These are phyloP conservation scores for Cerastoderma edule DNA, from an alignment of 2,888 invertebrate species.

Conservation along the genomic window DNA sequence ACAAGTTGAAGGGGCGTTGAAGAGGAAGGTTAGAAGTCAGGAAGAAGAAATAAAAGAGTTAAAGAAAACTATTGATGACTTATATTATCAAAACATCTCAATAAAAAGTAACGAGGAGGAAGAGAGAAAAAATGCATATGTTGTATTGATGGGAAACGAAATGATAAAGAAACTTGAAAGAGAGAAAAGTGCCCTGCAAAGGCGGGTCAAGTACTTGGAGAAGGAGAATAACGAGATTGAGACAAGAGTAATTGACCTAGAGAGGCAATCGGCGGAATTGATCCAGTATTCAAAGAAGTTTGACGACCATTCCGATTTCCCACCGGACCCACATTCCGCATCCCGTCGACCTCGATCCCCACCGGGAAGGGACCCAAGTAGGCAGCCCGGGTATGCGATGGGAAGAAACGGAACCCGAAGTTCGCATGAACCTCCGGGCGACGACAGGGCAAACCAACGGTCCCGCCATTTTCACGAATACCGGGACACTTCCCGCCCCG, in stretches of 20 bases:
- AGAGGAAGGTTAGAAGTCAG: conserved; percentile 45
- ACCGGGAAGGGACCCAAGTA: background rate
- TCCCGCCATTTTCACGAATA: conserved; percentile 29
- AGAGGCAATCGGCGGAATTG: conserved; percentile 48
- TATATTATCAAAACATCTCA: conserved; percentile 57
- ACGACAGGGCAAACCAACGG: background rate
- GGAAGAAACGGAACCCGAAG: background rate
- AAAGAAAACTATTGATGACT: conserved; percentile 57
- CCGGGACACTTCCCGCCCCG: conserved; percentile 22
- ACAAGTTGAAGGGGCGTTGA: conserved; percentile 45
- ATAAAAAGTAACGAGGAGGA: conserved; percentile 50
- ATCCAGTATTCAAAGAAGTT: conserved; percentile 44
- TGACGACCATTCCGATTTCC: conserved; percentile 42
- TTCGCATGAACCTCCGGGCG: background rate
- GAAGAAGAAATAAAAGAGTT: conserved; percentile 53
- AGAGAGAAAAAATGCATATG: conserved; percentile 51
- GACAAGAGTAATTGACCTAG: conserved; percentile 51
- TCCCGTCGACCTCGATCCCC: background rate
- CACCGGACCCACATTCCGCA: conserved; percentile 8
- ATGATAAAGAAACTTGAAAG: conserved; percentile 55
- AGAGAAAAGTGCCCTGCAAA: conserved; percentile 55
- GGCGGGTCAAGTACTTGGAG: conserved; percentile 54
- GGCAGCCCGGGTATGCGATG: background rate
- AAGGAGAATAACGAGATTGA: conserved; percentile 58
- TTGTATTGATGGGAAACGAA: conserved; percentile 59